Evolutionary conservation across 2,888 invertebrate species (phyloP), one percentile per base, ranked within the genome.

Genomic region (Thysanoteuthis rhombus): DNA sequence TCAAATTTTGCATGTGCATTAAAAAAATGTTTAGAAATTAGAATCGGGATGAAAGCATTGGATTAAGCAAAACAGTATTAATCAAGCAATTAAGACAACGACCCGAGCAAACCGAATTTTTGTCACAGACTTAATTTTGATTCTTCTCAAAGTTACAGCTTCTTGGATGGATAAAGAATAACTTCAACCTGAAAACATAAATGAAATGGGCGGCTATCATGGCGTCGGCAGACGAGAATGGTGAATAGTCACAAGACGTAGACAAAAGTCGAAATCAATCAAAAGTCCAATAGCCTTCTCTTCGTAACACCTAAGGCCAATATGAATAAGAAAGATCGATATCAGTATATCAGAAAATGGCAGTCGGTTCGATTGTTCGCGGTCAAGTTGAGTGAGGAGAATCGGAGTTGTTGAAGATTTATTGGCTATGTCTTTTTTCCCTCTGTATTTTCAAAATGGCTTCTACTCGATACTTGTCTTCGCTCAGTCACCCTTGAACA

Each of bases 131-230:
- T 16, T 75, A n/a, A 75, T 75, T 75, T 12, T 22, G 5, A 2
- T 75, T 36, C 36, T 75, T 75, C 36, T 4, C 36, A 12, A 75
- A 22, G 6, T 52, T 52, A 25, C 52, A 36, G 75, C 75, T 75
- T 75, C 12, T 75, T 75, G 3, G 16, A 75, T 75, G 75, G 75
- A 36, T 75, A 75, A 75, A 75, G 75, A 75, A 75, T 75, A 75
- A 75, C 16, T 75, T 75, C 12, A n/a, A 36, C 12, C 75, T 36
- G 75, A 75, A 36, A n/a, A 1, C 75, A 75, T 75, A 75, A 75
- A 75, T 75, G 75, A 75, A 75, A 75, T 75, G n/a, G n/a, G n/a
- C 75, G n/a, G 75, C 75, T 75, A 75, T 75, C 75, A 75, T 75
- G n/a, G 75, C 75, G 75, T 75, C n/a, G 75, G 75, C 75, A 75